Evolutionary conservation across 1,140 invertebrate genomes (phyloP).

Genomic region (Goniozus legneri): DNA sequence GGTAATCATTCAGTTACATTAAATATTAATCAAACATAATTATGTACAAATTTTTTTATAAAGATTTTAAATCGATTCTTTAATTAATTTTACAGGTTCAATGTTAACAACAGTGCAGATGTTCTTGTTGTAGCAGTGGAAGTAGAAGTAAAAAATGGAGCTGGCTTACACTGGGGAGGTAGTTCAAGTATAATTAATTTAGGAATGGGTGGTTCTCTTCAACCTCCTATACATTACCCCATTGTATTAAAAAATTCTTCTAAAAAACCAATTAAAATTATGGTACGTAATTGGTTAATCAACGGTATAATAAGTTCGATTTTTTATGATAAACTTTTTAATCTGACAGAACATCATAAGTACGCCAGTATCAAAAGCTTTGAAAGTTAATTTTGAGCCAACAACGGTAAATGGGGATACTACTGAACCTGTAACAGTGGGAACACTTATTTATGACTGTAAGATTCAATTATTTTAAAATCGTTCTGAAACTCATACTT

Average conservation of each 20-base stretch:
- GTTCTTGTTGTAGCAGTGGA: conserved; percentile 80
- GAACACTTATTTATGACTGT: conserved; percentile 75
- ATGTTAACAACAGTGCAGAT: conserved; percentile 67
- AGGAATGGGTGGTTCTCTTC: conserved; percentile 70
- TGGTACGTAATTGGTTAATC: conserved; percentile 53
- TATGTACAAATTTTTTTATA: too few relatives aligned
- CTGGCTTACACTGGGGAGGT: conserved; percentile 69
- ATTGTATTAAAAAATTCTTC: conserved; percentile 72
- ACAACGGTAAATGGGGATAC: conserved; percentile 64
- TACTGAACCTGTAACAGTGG: conserved; percentile 62
- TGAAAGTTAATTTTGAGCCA: conserved; percentile 61
- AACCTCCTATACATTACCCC: conserved; percentile 63
- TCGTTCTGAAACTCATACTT: background rate
- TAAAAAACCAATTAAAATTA: conserved; percentile 66
- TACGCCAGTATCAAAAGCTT: conserved; percentile 59
- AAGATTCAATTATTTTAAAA: conserved; percentile 42
- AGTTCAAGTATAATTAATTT: conserved; percentile 79
- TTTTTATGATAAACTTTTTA: conserved; percentile 5
- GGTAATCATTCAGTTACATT: conserved; percentile 44
- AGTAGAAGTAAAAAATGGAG: conserved; percentile 73
- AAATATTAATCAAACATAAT: too few relatives aligned
- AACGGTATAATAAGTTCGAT: background rate
- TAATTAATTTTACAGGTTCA: conserved; percentile 59
- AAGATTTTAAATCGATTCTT: too few relatives aligned
- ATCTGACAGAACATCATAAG: conserved; percentile 58